These are phyloP conservation scores for Drosophila nigritarsus DNA, from an alignment of 2,888 invertebrate genomes.

Conservation along the genomic window DNA sequence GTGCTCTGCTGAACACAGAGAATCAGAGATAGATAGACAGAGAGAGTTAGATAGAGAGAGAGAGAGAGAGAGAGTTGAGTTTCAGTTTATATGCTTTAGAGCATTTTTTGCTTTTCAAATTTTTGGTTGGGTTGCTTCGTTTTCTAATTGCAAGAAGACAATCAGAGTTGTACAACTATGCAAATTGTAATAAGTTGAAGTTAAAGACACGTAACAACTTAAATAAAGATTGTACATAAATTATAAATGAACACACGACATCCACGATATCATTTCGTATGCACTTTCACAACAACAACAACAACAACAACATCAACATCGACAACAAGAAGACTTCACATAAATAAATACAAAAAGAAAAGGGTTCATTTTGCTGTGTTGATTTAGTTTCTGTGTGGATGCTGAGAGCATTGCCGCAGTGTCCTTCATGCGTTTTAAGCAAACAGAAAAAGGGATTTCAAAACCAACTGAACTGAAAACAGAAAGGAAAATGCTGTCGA, in stretches of 20 bases:
- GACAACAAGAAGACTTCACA: slow-evolving; percentile 38
- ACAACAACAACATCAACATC: slow-evolving; percentile 10
- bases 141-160: slow-evolving; percentile 68
- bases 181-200: slow-evolving; percentile 82
- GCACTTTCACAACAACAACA: slow-evolving; percentile 48
- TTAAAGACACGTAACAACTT: slow-evolving; percentile 57
- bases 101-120: slow-evolving; percentile 35
- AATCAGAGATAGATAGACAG: slow-evolving; percentile 26
- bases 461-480: slow-evolving; percentile 12
- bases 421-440: slow-evolving; percentile 69
- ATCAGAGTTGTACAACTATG: slow-evolving; percentile 78
- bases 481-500: slow-evolving; percentile 13
- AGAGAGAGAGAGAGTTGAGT: slow-evolving; percentile 13
- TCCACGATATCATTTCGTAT: slow-evolving; percentile 63
- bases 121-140: slow-evolving; percentile 46
- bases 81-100: slow-evolving; percentile 59
- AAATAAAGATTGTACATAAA: slow-evolving; percentile 26
- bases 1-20: slow-evolving; percentile 78
- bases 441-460: slow-evolving; percentile 26
- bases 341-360: neutral
- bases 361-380: slow-evolving; percentile 27
- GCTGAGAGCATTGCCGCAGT: slow-evolving; percentile 50
- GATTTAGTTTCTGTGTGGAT: slow-evolving; percentile 15
- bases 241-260: slow-evolving; percentile 49
- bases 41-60: neutral